These are phyloP conservation scores for Stegodyphus mimosarum DNA, from an alignment of 1,140 invertebrate genomes.

Conservation along the genomic window DNA sequence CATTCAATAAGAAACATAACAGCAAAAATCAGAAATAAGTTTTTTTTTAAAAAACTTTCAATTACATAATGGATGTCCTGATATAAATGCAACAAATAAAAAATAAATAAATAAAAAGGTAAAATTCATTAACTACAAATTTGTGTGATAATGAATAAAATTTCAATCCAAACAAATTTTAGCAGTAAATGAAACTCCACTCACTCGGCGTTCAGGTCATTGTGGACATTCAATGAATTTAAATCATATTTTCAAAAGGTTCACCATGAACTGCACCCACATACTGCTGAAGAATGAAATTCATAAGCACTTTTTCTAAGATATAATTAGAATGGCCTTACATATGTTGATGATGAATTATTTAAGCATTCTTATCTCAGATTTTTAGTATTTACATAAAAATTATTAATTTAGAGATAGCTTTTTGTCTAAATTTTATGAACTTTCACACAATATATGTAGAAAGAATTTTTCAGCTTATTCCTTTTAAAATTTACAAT, in stretches of 20 bases:
- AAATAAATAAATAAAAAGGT: background rate
- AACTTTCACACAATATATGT: background rate
- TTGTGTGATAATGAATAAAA: too few species aligned
- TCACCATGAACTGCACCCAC: too few species aligned
- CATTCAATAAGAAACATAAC: background rate
- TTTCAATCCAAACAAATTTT: too few species aligned
- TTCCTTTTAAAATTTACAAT: background rate
- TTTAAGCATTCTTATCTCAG: too few species aligned
- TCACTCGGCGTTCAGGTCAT: too few species aligned
- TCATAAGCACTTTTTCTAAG: too few species aligned
- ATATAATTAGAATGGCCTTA: too few species aligned
- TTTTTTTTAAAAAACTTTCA: background rate
- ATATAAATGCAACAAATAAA: background rate
- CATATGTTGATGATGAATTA: too few species aligned
- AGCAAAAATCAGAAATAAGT: background rate
- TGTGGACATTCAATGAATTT: too few species aligned
- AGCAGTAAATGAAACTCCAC: too few species aligned
- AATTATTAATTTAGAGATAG: background rate
- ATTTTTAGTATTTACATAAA: background rate
- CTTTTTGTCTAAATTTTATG: background rate
- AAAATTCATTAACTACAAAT: background rate
- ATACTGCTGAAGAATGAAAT: too few species aligned
- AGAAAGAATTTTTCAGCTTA: background rate
- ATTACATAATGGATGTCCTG: background rate
- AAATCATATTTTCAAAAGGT: too few species aligned